Conservation (phyloP, 53 echinoderm and acorn worm species). For the Luidia sarsii region DNA sequence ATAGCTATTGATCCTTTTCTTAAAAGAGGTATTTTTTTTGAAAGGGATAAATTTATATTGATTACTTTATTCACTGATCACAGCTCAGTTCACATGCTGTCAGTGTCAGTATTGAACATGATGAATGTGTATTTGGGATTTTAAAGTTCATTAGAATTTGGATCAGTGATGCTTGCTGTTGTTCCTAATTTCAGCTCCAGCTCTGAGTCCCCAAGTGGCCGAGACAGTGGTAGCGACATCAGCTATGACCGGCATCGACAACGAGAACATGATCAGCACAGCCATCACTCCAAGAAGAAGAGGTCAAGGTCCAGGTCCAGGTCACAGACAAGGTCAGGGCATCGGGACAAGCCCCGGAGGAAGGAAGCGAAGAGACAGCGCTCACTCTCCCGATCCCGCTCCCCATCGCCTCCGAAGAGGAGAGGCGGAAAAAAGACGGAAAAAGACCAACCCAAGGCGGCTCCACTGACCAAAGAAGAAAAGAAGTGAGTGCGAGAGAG, state of each 20-base stretch:
- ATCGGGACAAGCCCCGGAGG: conserved; percentile 26
- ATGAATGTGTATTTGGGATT: too few species aligned
- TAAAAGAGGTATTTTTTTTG: too few species aligned
- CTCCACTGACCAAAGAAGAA: conserved; percentile 56
- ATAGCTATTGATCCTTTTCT: too few species aligned
- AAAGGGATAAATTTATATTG: too few species aligned
- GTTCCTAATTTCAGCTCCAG: background rate
- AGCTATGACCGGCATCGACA: conserved; percentile 7
- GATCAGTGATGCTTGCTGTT: background rate
- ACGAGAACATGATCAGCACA: too few species aligned
- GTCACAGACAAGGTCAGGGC: conserved; percentile 24
- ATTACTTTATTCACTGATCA: too few species aligned
- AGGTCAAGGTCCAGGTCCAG: conserved; percentile 37
- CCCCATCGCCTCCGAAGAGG: conserved; percentile 14
- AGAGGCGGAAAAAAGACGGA: background rate
- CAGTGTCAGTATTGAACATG: too few species aligned
- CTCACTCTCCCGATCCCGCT: conserved; percentile 36
- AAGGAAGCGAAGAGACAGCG: conserved; percentile 28
- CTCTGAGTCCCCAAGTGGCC: conserved; percentile 6
- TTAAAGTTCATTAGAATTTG: background rate
- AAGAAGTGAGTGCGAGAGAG: conserved; percentile 75
- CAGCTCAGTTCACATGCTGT: too few species aligned
- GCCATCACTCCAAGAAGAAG: background rate
- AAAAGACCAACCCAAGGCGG: conserved; percentile 1
- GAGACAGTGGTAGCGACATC: conserved; percentile 30